Base-by-base conservation (phyloP, 2,113 vertebrate species). In the Paratilapia polleni region DNA sequence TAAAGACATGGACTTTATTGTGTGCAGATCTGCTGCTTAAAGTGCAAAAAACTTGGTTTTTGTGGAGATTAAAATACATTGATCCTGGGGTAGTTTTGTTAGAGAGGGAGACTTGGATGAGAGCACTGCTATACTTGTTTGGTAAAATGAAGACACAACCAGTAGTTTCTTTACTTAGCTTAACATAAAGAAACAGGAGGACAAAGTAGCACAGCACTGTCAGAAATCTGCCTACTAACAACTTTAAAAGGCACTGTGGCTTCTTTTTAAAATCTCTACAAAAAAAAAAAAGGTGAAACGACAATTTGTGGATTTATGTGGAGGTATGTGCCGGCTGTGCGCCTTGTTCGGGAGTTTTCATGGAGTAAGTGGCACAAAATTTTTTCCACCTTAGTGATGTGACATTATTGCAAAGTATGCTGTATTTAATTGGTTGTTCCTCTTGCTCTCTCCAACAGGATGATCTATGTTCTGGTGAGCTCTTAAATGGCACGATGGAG, bases 401-500 rank as follows among this genome's bases (percentile, higher is more conserved):
- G 6, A 52, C 4, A 19, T 52, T 19, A 19, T 19, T 52, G 6
- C 15, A 52, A 5, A 52, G 15, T 19, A 19, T 52, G 17, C 17
- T 19, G 6, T 52, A 52, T 52, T 28, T 68, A 56, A 20, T n/a
- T 61, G 43, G 41, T 41, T 26, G 0, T 38, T 28, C 14, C 4
- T 28, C 22, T 77, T 10, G 68, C 13, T 88, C 59, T 73, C 26
- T 41, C 52, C 11, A 19, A 58, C 95, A 99, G 98, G 95, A 99
- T 99, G 98, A 99, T 99, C 95, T 99, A 99, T 78, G 98, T 99
- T 84, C 95, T 99, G 97, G 98, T 99, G 96, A 99, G 98, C 96
- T 99, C 98, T 84, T 99, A 99, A 97, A 93, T 62, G 17, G 26
- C 82, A 34, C 22, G 12, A n/a, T 17, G 78, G 54, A 62, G 81